Base-by-base conservation (phyloP, 2,797 vertebrate species). In the Acomys russatus region DNA sequence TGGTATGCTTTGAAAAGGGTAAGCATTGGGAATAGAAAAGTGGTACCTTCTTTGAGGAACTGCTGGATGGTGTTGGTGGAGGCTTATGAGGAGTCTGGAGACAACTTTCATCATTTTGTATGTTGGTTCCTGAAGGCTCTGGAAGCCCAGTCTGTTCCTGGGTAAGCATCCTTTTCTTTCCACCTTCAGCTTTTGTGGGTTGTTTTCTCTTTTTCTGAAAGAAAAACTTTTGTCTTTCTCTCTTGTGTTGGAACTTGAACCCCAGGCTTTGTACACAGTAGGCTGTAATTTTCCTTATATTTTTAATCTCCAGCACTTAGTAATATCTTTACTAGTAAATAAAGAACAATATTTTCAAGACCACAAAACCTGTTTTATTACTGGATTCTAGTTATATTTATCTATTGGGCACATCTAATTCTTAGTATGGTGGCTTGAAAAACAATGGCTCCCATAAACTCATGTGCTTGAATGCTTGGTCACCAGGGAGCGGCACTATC, bases 141-240 rank as follows among this genome's bases (percentile, higher is more conserved):
- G 18, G n/a, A 90, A 11, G 3, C 15, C 33, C 63, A 54, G 4
- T 44, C 20, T n/a, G 17, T 12, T 89, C 8, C 51, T 51, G 17
- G 23, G 12, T 17, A 49, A 9, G 28, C 59, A 49, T 38, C 22
- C 2, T 54, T 64, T 44, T 70, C 51, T 38, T 49, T 8, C 70
- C 20, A 44, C 4, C 33, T 70, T 9, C 7, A 44, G 68, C 30
- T 35, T 30, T 73, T 8, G 6, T n/a, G 17, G 8, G 51, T 44
- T 44, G 2, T 11, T 59, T 64, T 66, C 17, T 33, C 80, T 79
- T 68, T 89, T 73, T 54, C 89, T 94, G 73, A 88, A 94, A 80
- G 51, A 70, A 35, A 9, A 73, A n/a, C 23, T 18, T 49, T 38
- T 66, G 11, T 15, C 8, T 20, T 71, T 63, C 12, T 4, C 9